Evolutionary conservation across 2,113 vertebrate genomes (phyloP), one percentile per base, ranked within the genome.

Genomic region (Macrotus californicus): DNA sequence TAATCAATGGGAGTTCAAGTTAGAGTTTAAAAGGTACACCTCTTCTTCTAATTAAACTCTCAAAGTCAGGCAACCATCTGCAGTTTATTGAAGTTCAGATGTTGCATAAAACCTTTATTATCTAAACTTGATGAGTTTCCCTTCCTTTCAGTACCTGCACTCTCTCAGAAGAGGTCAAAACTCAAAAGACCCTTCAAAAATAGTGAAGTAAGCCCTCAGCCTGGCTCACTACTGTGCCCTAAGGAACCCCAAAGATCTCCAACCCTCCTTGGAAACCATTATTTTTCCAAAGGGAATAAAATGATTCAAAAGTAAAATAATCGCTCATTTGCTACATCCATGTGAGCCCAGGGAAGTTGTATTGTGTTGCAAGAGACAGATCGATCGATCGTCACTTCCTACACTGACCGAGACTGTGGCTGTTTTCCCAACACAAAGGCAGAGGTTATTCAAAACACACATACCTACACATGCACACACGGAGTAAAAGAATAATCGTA

Each of bases 101-200:
- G 96, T 97, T 97, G 75, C 66, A 48, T 94, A 87, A 96, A 93
- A 66, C 46, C 72, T 95, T 85, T 79, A 86, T 95, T 89, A 94
- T 87, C 87, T 95, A 59, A 92, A 94, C 54, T 81, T 79, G 43
- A 93, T 95, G 85, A 84, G 21, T 84, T 93, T 94, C 43, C 15
- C 43, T 87, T 83, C 69, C 70, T 92, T 94, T 93, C 84, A 92
- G 39, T 52, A 26, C 1, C 13, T 66, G 59, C 34, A 76, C 21
- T 87, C 11, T 46, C 21, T n/a, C 13, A 69, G 43, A 89, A 88
- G 26, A 91, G 36, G 34, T 76, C 61, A 90, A 64, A 96, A 83
- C 24, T 70, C 29, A 91, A 56, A 95, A 87, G 59, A 89, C 19
- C 48, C 73, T 91, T 82, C 26, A 73, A 52, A 46, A 95, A 93